Conservation (phyloP, 2,797 vertebrate genomes). For the Arctocebus calabarensis region DNA sequence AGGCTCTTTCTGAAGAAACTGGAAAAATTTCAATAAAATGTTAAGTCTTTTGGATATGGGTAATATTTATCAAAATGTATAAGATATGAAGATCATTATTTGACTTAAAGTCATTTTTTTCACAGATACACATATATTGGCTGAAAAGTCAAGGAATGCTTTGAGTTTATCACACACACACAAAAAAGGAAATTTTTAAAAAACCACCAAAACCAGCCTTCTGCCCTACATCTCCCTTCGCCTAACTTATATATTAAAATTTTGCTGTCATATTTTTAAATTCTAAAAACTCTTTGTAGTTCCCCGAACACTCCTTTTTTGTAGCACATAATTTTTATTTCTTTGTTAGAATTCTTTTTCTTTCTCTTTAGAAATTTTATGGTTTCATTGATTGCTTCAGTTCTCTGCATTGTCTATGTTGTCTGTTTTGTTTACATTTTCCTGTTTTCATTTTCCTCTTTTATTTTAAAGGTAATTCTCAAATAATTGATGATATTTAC, state of each 20-base stretch:
- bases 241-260: background rate
- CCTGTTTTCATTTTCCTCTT: background rate
- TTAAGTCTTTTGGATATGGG: background rate
- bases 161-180: background rate
- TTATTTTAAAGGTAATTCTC: background rate
- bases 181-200: background rate
- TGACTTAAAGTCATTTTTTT: background rate
- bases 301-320: background rate
- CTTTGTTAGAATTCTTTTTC: background rate
- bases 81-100: background rate
- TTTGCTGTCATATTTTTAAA: background rate
- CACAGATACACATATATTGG: background rate
- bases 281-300: background rate
- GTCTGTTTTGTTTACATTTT: background rate
- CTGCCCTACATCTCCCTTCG: background rate
- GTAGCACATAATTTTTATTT: background rate
- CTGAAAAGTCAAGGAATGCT: background rate
- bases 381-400: background rate
- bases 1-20: background rate
- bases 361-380: background rate
- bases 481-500: background rate
- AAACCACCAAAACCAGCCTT: background rate
- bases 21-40: background rate
- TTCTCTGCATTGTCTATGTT: background rate
- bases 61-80: background rate